Conservation (phyloP, 2,113 vertebrate species). For the Mus spicilegus region DNA sequence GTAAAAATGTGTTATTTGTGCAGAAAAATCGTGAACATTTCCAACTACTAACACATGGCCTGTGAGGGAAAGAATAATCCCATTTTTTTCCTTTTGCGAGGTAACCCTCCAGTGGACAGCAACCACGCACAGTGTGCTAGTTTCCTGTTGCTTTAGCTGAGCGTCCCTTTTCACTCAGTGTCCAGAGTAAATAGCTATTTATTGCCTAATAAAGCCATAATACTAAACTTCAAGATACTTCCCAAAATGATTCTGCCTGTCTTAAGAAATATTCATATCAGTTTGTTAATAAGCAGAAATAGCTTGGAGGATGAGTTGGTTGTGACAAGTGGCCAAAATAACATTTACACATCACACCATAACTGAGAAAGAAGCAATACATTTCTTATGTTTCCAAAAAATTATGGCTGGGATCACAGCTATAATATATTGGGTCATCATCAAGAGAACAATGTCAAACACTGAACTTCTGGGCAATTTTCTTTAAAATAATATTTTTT, state of each 20-base stretch:
- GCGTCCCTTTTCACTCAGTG: slow-evolving; percentile 34
- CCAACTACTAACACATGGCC: slow-evolving; percentile 74
- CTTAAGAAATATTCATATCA: slow-evolving; percentile 64
- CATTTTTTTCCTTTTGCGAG: slow-evolving; percentile 71
- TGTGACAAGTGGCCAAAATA: slow-evolving; percentile 61
- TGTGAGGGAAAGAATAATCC: slow-evolving; percentile 52
- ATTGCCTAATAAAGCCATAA: slow-evolving; percentile 70
- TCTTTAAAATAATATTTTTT: slow-evolving; percentile 83
- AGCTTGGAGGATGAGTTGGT: slow-evolving; percentile 23
- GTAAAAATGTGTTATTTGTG: slow-evolving; percentile 75
- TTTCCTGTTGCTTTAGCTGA: slow-evolving; percentile 66
- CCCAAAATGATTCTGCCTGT: slow-evolving; percentile 71
- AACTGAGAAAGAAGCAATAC: slow-evolving; percentile 59
- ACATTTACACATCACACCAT: slow-evolving; percentile 67
- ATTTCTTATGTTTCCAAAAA: slow-evolving; percentile 74
- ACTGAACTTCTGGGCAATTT: slow-evolving; percentile 84
- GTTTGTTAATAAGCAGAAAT: slow-evolving; percentile 73
- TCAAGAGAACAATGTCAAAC: slow-evolving; percentile 87
- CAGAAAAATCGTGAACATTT: slow-evolving; percentile 62
- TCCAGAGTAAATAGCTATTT: slow-evolving; percentile 66
- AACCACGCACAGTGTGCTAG: slow-evolving; percentile 51
- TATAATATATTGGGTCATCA: slow-evolving; percentile 84
- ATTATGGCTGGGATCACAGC: slow-evolving; percentile 81
- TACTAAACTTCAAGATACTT: slow-evolving; percentile 63
- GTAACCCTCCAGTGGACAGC: slow-evolving; percentile 52